These are phyloP conservation scores for Corydoras sp. DNA, from an alignment of 2,113 vertebrate species.

Conservation along the genomic window DNA sequence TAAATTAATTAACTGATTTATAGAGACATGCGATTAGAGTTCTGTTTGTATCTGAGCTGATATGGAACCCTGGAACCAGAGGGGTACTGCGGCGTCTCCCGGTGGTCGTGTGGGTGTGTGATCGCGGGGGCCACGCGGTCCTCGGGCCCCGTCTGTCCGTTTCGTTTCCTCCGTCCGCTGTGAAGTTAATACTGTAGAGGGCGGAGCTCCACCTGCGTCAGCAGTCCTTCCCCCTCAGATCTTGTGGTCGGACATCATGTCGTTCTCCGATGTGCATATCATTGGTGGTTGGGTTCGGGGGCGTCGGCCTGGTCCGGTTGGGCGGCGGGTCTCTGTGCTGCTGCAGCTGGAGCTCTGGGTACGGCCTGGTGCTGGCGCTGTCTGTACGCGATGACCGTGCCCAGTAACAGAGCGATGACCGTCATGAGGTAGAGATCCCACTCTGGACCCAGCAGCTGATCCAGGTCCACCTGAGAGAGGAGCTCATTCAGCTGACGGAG, in stretches of 20 bases:
- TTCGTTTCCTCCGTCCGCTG: too few relatives aligned
- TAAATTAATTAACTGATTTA: too few relatives aligned
- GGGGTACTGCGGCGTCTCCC: too few relatives aligned
- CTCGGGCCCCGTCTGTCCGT: too few relatives aligned
- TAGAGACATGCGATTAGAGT: too few relatives aligned
- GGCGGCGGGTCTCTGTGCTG: slow-evolving; percentile 52
- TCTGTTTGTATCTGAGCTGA: too few relatives aligned
- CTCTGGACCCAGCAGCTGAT: slow-evolving; percentile 91
- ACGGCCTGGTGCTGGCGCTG: slow-evolving; percentile 90
- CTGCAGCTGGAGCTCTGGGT: slow-evolving; percentile 52
- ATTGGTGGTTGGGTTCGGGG: slow-evolving; percentile 44
- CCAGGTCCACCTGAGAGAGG: slow-evolving; percentile 84
- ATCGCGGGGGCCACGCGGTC: too few relatives aligned
- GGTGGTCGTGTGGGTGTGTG: too few relatives aligned
- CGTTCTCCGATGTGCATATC: slow-evolving; percentile 34
- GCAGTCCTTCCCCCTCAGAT: neutral
- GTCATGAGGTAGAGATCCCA: slow-evolving; percentile 99
- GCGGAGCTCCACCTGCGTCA: neutral
- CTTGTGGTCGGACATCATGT: slow-evolving; percentile 31
- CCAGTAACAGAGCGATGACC: slow-evolving; percentile 87
- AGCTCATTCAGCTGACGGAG: slow-evolving; percentile 76
- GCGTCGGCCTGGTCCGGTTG: slow-evolving; percentile 44
- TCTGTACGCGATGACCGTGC: slow-evolving; percentile 92
- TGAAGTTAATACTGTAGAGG: neutral
- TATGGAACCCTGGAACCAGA: too few relatives aligned